A percentile compares a stretch with the other conserved stretches of the same genome.
These are phyloP conservation scores for Zaprionus vittiger DNA, from an alignment of 1,140 invertebrate species.

Conservation along the genomic window DNA sequence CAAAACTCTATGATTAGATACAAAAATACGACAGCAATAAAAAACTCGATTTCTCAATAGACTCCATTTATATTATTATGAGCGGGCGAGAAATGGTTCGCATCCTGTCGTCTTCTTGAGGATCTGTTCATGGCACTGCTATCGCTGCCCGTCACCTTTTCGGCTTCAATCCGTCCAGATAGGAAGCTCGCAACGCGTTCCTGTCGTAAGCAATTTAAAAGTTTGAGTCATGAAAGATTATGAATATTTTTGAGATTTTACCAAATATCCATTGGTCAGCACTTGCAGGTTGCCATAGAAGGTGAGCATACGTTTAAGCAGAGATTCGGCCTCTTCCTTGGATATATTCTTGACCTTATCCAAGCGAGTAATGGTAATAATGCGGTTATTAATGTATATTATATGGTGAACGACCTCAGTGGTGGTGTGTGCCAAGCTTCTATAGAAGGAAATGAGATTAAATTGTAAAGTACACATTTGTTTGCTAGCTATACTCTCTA, in stretches of 20 bases:
- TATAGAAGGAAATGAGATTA: neutral
- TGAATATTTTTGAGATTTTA: slow-evolving; percentile 23
- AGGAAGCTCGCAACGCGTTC: slow-evolving; percentile 79
- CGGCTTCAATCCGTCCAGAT: slow-evolving; percentile 81
- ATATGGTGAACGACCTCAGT: slow-evolving; percentile 77
- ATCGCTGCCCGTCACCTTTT: slow-evolving; percentile 76
- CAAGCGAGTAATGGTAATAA: slow-evolving; percentile 74
- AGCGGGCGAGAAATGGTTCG: slow-evolving; percentile 67
- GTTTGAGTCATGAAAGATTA: neutral
- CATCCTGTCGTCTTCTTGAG: slow-evolving; percentile 63
- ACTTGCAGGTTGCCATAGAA: slow-evolving; percentile 74
- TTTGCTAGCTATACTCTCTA: neutral
- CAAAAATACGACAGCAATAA: slow-evolving; percentile 79
- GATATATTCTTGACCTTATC: slow-evolving; percentile 75
- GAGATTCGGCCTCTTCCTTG: slow-evolving; percentile 79
- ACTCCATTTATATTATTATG: slow-evolving; percentile 84
- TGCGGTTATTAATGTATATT: slow-evolving; percentile 72
- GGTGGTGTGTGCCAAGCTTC: slow-evolving; percentile 73
- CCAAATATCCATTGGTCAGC: slow-evolving; percentile 73
- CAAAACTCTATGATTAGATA: slow-evolving; percentile 82
- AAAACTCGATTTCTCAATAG: slow-evolving; percentile 79
- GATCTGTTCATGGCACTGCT: slow-evolving; percentile 52
- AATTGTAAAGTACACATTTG: neutral
- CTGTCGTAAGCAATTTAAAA: slow-evolving; percentile 32
- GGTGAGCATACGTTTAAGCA: slow-evolving; percentile 68